phyloP scores from a whole-genome alignment of 2,888 invertebrate genomes.

The Girardia tigrina region DNA sequence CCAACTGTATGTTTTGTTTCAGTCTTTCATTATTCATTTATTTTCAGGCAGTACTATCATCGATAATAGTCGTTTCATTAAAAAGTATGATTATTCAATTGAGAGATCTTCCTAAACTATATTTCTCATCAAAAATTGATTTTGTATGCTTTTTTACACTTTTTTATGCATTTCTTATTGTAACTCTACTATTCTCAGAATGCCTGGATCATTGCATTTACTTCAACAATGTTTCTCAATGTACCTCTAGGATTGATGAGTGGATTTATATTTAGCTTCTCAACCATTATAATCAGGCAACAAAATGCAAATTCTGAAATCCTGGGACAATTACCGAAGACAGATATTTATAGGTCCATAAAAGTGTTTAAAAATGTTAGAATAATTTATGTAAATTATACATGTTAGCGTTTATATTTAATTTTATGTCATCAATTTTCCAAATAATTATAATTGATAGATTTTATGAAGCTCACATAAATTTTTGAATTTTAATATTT shows the following conservation, averaged over 20 bases:
- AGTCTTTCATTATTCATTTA: background rate
- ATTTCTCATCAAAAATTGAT: slow-evolving; percentile 6
- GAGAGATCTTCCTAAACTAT: slow-evolving; percentile 12
- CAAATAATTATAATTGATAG: too few species aligned
- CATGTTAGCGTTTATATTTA: too few species aligned
- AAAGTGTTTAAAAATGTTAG: background rate
- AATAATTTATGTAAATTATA: too few species aligned
- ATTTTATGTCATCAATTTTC: too few species aligned
- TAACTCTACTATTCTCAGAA: background rate
- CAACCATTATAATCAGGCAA: slow-evolving; percentile 18
- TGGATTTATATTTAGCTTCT: slow-evolving; percentile 29
- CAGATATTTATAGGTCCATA: slow-evolving; percentile 28
- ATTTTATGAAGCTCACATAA: too few species aligned
- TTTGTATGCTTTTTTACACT: background rate
- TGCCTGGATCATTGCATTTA: slow-evolving; percentile 30
- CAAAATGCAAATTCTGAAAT: slow-evolving; percentile 14
- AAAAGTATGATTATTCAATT: slow-evolving; percentile 32
- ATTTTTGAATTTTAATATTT: too few species aligned
- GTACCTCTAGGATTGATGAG: slow-evolving; percentile 29
- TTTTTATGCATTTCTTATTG: background rate
- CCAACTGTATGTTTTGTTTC: slow-evolving; percentile 58
- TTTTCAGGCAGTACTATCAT: slow-evolving; percentile 25
- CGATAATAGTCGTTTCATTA: slow-evolving; percentile 30
- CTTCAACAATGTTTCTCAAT: slow-evolving; percentile 28
- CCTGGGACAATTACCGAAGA: slow-evolving; percentile 27